Conservation (phyloP, 2,888 invertebrate species). For the Beris chalybata region DNA sequence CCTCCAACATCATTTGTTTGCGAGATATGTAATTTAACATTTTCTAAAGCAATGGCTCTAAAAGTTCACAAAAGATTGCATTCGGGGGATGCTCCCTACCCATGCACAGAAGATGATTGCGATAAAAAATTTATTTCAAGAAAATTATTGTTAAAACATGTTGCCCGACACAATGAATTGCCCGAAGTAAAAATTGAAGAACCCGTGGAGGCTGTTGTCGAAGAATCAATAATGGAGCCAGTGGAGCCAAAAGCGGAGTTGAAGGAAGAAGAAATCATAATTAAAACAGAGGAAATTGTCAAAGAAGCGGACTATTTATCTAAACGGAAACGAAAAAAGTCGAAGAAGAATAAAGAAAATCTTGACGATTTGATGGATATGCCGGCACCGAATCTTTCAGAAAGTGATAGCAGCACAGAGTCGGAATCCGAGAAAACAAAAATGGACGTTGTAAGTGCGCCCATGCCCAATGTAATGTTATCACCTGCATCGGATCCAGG, state of each 20-base stretch:
- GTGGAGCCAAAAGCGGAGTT: conserved; percentile 23
- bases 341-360: conserved; percentile 51
- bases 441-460: conserved; percentile 41
- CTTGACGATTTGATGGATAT: conserved; percentile 68
- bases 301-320: conserved; percentile 34
- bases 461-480: conserved; percentile 51
- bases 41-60: conserved; percentile 74
- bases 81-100: conserved; percentile 69
- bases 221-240: conserved; percentile 17
- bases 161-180: conserved; percentile 62
- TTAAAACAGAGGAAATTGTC: conserved; percentile 25
- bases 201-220: conserved; percentile 5
- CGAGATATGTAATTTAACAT: conserved; percentile 77
- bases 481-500: conserved; percentile 51
- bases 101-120: conserved; percentile 72
- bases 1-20: conserved; percentile 78
- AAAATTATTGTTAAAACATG: conserved; percentile 74
- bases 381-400: conserved; percentile 80
- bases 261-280: conserved; percentile 16
- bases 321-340: conserved; percentile 53
- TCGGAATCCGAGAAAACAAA: conserved; percentile 51
- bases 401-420: conserved; percentile 79
- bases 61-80: conserved; percentile 85
- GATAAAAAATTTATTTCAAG: conserved; percentile 79
- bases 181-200: conserved; percentile 24